Evolutionary conservation across 2,113 vertebrate genomes (phyloP), one percentile per base, ranked within the genome.

Genomic region (Xenopus laevis): DNA sequence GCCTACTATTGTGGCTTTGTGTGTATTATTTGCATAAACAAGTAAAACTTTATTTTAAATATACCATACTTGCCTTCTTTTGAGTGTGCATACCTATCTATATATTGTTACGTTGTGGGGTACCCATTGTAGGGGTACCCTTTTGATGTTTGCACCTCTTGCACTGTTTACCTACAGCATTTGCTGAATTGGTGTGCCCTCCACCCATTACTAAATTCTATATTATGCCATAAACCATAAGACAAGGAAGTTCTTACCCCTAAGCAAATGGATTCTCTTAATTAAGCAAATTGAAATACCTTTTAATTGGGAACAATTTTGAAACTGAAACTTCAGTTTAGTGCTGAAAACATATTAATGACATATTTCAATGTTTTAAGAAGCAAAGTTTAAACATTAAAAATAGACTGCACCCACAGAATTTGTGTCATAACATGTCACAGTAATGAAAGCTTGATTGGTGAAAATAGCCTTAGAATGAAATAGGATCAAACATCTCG

Each of bases 231-330:
- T 50, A 12, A 12, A 50, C 6, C 23, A 13, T 27, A 68, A 40
- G n/a, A 30, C 10, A n/a, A 27, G 55, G 16, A 17, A 50, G 27
- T 47, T 59, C 65, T 40, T 60, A 46, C 40, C 65, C 47, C 13
- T 23, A 60, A 61, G 64, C 20, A 67, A 50, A 61, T 61, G 13
- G 10, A 33, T 74, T 74, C 23, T 40, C 40, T 20, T 46, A 65
- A 18, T 33, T 20, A 65, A 46, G 16, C 44, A 45, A 27, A 27
- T 27, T 4, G 33, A 45, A 12, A 9, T 46, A 20, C 17, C 15
- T 65, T 65, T 44, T 13, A 46, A 65, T 7, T 11, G 63, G 46
- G 46, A 65, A 46, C 46, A 46, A 20, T 11, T 18, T 46, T 46
- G 40, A 7, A 45, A 20, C 33, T 20, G 5, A 65, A 46, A n/a